phyloP scores from a whole-genome alignment of 2,113 vertebrate species.

The Hydropotes inermis region DNA sequence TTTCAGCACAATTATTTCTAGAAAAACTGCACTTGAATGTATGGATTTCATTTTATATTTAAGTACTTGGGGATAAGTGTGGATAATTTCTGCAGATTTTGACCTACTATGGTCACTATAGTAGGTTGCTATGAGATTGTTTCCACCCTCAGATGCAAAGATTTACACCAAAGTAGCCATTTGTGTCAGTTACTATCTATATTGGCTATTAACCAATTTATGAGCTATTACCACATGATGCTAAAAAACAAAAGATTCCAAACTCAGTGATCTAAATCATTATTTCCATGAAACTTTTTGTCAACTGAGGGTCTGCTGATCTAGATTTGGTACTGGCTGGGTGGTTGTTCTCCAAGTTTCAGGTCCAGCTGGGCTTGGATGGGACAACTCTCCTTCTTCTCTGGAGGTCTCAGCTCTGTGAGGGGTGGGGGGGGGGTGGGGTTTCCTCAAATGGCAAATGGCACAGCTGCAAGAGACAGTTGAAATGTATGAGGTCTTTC shows the following conservation, averaged over 20 bases:
- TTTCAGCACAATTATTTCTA: slow-evolving; percentile 59
- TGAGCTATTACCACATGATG: background rate
- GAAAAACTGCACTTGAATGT: slow-evolving; percentile 1
- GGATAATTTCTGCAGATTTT: slow-evolving; percentile 42
- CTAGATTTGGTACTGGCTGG: background rate
- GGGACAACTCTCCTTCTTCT: background rate
- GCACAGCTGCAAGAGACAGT: background rate
- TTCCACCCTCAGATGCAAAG: slow-evolving; percentile 4
- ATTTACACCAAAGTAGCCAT: background rate
- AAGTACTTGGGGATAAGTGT: background rate
- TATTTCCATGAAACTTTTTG: background rate
- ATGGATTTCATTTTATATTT: slow-evolving; percentile 7
- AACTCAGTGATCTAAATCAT: background rate
- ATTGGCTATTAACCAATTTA: background rate
- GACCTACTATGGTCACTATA: background rate
- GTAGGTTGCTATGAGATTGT: background rate
- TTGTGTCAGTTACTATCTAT: background rate
- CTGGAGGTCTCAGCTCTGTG: background rate
- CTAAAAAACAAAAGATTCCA: background rate
- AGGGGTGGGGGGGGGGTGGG: rapidly evolving
- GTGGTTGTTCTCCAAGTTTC: background rate
- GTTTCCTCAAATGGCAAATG: background rate
- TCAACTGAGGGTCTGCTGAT: background rate
- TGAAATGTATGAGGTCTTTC: background rate
- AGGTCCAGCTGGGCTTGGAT: background rate